Conservation (phyloP, 1,140 invertebrate species). For the Bombus confusus region DNA sequence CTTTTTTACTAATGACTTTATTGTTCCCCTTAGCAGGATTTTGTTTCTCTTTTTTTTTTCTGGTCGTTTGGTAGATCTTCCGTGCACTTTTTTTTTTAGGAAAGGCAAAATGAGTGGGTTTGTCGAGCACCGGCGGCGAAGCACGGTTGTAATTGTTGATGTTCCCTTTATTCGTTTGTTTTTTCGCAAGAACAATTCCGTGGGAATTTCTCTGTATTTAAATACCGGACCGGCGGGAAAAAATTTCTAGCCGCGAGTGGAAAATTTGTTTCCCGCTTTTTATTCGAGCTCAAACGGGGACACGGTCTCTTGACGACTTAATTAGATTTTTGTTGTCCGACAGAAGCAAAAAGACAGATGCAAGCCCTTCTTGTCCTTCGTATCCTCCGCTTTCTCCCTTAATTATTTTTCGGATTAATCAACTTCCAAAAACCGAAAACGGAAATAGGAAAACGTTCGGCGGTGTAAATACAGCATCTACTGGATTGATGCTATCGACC, state of each 20-base stretch:
- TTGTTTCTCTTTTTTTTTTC: neutral
- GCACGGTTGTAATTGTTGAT: slow-evolving; percentile 13
- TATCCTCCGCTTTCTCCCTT: neutral
- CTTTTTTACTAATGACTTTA: slow-evolving; percentile 1
- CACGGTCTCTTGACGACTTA: slow-evolving; percentile 33
- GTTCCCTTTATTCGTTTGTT: neutral
- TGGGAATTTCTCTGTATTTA: slow-evolving; percentile 14
- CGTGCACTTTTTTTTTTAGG: neutral
- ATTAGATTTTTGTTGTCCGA: slow-evolving; percentile 39
- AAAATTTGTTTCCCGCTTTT: slow-evolving; percentile 41
- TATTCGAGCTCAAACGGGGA: slow-evolving; percentile 26
- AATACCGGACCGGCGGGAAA: neutral
- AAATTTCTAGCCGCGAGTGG: slow-evolving; percentile 17
- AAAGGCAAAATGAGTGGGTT: neutral
- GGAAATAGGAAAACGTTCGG: neutral
- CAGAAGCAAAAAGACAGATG: neutral
- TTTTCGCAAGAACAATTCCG: neutral
- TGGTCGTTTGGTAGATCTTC: neutral
- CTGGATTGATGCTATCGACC: neutral
- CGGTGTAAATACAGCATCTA: neutral
- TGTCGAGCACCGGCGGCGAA: neutral
- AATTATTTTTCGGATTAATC: neutral
- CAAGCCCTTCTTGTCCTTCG: neutral
- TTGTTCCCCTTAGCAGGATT: neutral
- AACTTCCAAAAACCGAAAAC: neutral